Percentiles rank a stretch among this genome's conserved stretches.
Conservation (phyloP, 2,888 invertebrate genomes). For the Amblyjoppa fuscipennis region DNA sequence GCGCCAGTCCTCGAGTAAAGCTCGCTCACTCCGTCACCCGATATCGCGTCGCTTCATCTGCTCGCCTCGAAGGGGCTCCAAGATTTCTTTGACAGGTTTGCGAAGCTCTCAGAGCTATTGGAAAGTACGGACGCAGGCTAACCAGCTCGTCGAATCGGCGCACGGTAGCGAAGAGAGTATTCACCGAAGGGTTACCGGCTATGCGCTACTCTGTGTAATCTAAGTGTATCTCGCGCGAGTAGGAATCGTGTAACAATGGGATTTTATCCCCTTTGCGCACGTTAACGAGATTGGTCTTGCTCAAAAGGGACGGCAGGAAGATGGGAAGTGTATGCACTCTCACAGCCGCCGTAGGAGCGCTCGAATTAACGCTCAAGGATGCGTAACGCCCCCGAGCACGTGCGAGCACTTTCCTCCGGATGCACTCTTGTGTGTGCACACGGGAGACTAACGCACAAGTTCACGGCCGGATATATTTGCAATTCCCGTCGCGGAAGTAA, state of each 20-base stretch:
- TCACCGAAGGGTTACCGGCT: background rate
- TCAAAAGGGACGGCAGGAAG: slow-evolving; percentile 12
- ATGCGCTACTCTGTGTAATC: background rate
- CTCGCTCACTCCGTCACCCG: slow-evolving; percentile 46
- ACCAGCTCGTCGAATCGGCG: slow-evolving; percentile 34
- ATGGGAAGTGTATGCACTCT: slow-evolving; percentile 52
- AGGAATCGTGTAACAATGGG: background rate
- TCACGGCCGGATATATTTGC: slow-evolving; percentile 31
- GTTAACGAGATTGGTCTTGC: slow-evolving; percentile 39
- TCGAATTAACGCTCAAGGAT: slow-evolving; percentile 67
- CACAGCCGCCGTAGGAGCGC: slow-evolving; percentile 36
- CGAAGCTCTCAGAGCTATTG: slow-evolving; percentile 61
- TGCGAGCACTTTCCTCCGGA: slow-evolving; percentile 66
- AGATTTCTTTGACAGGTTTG: slow-evolving; percentile 40
- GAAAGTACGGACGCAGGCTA: slow-evolving; percentile 56
- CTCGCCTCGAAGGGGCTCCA: slow-evolving; percentile 28
- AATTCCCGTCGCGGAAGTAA: slow-evolving; percentile 14
- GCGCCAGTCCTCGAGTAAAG: slow-evolving; percentile 36
- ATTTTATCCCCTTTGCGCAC: slow-evolving; percentile 5
- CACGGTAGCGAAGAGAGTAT: slow-evolving; percentile 13
- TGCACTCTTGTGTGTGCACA: slow-evolving; percentile 61
- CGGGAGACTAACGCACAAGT: slow-evolving; percentile 48
- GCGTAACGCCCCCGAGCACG: slow-evolving; percentile 61
- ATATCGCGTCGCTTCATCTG: slow-evolving; percentile 56
- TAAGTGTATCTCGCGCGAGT: background rate